Evolutionary conservation across 2,888 invertebrate species (phyloP).

Genomic region (Plutella xylostella): DNA sequence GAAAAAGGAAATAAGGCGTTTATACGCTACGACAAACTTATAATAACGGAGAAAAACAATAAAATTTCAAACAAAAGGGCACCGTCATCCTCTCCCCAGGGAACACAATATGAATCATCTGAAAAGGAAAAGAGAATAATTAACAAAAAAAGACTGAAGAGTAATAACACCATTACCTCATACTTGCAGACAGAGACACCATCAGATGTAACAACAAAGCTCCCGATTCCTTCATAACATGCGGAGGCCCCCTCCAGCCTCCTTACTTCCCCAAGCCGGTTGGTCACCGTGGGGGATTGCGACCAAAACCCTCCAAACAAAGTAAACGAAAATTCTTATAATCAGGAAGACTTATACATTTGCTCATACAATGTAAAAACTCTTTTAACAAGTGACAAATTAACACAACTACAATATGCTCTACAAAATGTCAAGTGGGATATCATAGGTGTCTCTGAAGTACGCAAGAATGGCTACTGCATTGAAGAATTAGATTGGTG

Average conservation of each 20-base stretch:
- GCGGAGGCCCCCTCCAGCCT: not conserved
- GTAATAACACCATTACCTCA: not conserved
- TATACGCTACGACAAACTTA: not conserved
- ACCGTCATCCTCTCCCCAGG: not conserved
- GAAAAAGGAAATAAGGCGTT: not conserved
- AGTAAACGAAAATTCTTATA: no score
- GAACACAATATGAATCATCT: not conserved
- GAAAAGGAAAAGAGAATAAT: not conserved
- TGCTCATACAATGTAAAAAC: conserved; percentile 2
- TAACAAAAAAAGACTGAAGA: not conserved
- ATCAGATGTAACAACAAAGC: not conserved
- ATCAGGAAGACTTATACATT: no score
- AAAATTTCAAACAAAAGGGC: not conserved
- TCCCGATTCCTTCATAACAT: not conserved
- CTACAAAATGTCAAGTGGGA: conserved; percentile 2
- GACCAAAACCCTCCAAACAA: not conserved
- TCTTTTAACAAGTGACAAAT: not conserved
- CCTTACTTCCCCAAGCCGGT: not conserved
- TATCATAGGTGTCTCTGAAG: conserved; percentile 4
- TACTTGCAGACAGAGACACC: no score
- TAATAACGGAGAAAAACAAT: not conserved
- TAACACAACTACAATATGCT: not conserved
- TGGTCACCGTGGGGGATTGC: not conserved
- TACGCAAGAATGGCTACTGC: not conserved
- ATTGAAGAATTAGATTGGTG: not conserved